Conservation (phyloP, 2,888 invertebrate species). For the Fragum sueziense region DNA sequence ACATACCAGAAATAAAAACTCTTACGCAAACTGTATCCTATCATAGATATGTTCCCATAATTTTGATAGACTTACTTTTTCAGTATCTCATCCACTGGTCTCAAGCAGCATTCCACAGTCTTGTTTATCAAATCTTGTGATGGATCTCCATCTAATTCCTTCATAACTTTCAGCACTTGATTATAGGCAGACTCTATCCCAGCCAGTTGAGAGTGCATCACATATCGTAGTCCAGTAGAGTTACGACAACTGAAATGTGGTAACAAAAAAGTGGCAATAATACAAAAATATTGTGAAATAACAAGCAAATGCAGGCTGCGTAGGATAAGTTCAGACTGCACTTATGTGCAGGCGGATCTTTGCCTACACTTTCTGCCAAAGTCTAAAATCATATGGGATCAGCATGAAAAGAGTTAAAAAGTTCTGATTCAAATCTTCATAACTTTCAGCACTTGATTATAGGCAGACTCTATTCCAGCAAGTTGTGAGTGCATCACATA, state of each 20-base stretch:
- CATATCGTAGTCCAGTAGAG: slow-evolving; percentile 78
- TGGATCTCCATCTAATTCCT: slow-evolving; percentile 74
- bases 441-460: slow-evolving; percentile 77
- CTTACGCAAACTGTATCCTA: too few relatives aligned
- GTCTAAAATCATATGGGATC: too few relatives aligned
- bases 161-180: slow-evolving; percentile 78
- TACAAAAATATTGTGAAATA: too few relatives aligned
- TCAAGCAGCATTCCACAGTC: slow-evolving; percentile 86
- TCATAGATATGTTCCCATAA: too few relatives aligned
- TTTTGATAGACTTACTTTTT: slow-evolving; percentile 63
- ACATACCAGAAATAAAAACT: too few relatives aligned
- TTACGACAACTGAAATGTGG: slow-evolving; percentile 79
- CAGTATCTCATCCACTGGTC: slow-evolving; percentile 79
- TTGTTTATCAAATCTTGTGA: slow-evolving; percentile 82
- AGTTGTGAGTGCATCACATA: slow-evolving; percentile 79
- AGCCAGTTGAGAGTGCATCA: slow-evolving; percentile 79
- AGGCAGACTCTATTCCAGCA: slow-evolving; percentile 78
- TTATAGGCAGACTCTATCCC: slow-evolving; percentile 79
- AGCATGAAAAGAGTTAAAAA: too few relatives aligned
- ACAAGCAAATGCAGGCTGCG: too few relatives aligned
- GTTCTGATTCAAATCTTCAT: too few relatives aligned
- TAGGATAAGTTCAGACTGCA: too few relatives aligned
- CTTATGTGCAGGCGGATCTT: too few relatives aligned
- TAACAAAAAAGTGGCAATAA: too few relatives aligned
- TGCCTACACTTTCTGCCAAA: too few relatives aligned